These are phyloP conservation scores for Oplegnathus fasciatus DNA, from an alignment of 2,113 vertebrate species.

Conservation along the genomic window DNA sequence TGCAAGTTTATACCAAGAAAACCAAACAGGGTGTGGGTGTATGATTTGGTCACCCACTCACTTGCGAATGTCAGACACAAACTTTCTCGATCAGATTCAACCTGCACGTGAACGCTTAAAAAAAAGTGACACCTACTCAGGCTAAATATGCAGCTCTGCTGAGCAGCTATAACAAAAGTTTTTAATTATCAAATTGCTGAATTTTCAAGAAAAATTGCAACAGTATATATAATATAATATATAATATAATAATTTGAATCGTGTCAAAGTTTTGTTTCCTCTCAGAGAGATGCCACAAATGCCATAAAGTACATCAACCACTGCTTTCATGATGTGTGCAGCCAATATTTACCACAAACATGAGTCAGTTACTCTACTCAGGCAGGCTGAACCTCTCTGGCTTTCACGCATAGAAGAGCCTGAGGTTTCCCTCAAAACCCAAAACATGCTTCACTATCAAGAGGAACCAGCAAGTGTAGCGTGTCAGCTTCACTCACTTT, in stretches of 20 bases:
- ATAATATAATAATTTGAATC: too few species aligned
- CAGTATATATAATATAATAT: too few species aligned
- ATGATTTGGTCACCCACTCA: constrained; percentile 2
- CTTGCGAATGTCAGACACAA: not conserved
- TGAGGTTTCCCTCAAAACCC: constrained; percentile 30
- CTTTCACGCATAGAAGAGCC: not conserved
- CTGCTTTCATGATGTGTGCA: not conserved
- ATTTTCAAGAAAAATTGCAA: not conserved
- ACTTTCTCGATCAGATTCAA: not conserved
- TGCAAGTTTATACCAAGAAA: constrained; percentile 2
- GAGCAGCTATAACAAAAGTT: not conserved
- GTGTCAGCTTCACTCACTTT: not conserved
- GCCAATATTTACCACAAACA: not conserved
- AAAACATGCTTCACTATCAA: constrained; percentile 7
- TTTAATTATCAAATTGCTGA: not conserved
- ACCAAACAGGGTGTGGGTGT: constrained; percentile 1
- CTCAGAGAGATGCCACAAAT: not conserved
- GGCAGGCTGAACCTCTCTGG: not conserved
- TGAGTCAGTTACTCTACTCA: not conserved
- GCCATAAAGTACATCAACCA: not conserved
- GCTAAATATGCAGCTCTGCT: too few species aligned
- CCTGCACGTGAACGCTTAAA: not conserved
- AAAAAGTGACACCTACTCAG: not conserved
- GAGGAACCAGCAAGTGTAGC: constrained; percentile 48
- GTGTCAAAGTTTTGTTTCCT: not conserved